Evolutionary conservation across 2,888 invertebrate species (phyloP), one percentile per base, ranked within the genome.

Genomic region (Ceriagrion tenellum): DNA sequence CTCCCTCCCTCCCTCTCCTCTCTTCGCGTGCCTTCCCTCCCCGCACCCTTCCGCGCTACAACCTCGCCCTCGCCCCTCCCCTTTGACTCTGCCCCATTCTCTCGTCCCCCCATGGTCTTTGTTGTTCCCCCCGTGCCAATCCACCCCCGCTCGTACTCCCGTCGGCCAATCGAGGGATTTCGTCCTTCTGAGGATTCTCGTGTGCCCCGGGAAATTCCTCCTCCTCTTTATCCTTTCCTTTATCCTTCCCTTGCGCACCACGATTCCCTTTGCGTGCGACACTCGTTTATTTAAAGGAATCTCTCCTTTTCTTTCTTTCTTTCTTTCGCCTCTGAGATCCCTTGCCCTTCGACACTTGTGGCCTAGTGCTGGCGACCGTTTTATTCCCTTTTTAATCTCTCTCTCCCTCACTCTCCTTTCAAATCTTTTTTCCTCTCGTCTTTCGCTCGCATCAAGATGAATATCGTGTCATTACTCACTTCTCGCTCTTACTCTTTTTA

Each of bases 121-220:
- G 47, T 47, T 47, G 47, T 8, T 8, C 47, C 47, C 47, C 47
- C 47, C 47, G 4, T 8, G 4, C 47, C 47, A 47, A 47, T 2
- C 2, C 0, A 35, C 81, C 81, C 40, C 12, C 88, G 0, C 4
- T 40, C 47, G 18, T 10, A 23, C 2, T 23, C n/a, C 88, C 6
- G 23, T 88, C 26, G 81, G 35, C 81, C 81, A 35, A 81, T 81
- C 81, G 81, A 35, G 35, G 81, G 81, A 30, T 81, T 81, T 69
- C n/a, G 10, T 16, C 35, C 81, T 35, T 35, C 81, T 35, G 35
- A 81, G 81, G 81, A 35, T 35, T 35, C 81, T 13, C 47, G 47
- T 81, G 35, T n/a, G 35, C 81, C 30, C 81, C 81, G 81, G 30
- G 81, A 69, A 69, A 69, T 69, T 88, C 23, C 30, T 89, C 89